Percentiles rank a stretch among this genome's conserved stretches.
These are phyloP conservation scores for Cryptus armator DNA, from an alignment of 2,888 invertebrate species.

Conservation along the genomic window DNA sequence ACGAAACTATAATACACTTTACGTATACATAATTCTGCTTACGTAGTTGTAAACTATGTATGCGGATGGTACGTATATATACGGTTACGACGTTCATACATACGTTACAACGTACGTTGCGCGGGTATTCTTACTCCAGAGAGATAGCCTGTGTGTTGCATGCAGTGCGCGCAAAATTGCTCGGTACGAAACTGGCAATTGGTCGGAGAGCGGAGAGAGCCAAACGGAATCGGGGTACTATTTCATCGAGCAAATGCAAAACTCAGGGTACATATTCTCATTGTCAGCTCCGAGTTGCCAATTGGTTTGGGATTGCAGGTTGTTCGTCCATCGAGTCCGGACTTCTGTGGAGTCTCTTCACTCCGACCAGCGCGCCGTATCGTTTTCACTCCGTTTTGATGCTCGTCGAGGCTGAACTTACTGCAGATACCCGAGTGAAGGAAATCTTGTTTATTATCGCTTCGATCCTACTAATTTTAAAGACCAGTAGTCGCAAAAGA, in stretches of 20 bases:
- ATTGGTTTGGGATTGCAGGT: slow-evolving; percentile 63
- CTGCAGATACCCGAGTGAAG: slow-evolving; percentile 9
- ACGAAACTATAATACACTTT: slow-evolving; percentile 36
- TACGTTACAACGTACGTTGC: neutral
- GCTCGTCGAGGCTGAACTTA: neutral
- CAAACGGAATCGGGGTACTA: slow-evolving; percentile 15
- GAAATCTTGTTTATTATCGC: slow-evolving; percentile 54
- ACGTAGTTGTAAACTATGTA: slow-evolving; percentile 20
- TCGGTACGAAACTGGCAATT: neutral
- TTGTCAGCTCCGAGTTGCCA: slow-evolving; percentile 60
- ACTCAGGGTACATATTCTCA: slow-evolving; percentile 41
- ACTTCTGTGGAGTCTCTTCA: slow-evolving; percentile 33
- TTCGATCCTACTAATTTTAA: slow-evolving; percentile 33
- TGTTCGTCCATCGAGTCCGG: slow-evolving; percentile 47
- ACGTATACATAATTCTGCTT: slow-evolving; percentile 19
- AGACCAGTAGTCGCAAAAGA: slow-evolving; percentile 44
- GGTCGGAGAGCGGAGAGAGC: neutral
- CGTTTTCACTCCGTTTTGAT: neutral
- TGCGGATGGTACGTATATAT: neutral
- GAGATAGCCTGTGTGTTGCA: neutral
- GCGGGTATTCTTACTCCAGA: neutral
- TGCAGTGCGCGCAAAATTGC: neutral
- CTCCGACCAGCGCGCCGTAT: neutral
- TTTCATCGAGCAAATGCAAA: slow-evolving; percentile 5
- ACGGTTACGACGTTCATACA: neutral